These are phyloP conservation scores for Metaphire vulgaris DNA, from an alignment of 1,140 invertebrate genomes.

Conservation along the genomic window DNA sequence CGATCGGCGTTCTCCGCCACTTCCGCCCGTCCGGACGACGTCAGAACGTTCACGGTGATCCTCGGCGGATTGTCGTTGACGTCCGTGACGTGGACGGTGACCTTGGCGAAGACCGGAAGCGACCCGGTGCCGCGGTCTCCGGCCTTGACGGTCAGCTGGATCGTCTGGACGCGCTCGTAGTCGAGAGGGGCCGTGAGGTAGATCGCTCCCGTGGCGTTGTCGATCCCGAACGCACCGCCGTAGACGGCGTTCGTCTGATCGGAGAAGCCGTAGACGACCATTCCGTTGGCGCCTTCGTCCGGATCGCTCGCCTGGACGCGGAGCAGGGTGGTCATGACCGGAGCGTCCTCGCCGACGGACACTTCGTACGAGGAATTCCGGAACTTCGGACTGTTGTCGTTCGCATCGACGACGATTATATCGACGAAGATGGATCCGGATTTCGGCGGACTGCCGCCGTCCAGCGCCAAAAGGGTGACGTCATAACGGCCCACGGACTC, in stretches of 20 bases:
- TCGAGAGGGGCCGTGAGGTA: not conserved
- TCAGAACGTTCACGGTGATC: not conserved
- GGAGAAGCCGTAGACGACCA: not conserved
- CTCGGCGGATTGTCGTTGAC: constrained; percentile 24
- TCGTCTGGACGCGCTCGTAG: not conserved
- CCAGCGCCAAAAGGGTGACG: constrained; percentile 18
- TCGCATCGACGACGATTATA: constrained; percentile 19
- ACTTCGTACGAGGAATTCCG: not conserved
- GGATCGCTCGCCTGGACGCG: constrained; percentile 22
- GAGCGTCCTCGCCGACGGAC: constrained; percentile 3
- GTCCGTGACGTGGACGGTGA: constrained; percentile 11
- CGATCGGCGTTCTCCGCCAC: constrained; percentile 6
- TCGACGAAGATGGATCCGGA: constrained; percentile 23
- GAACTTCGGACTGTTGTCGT: constrained; percentile 25
- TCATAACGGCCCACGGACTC: constrained; percentile 21
- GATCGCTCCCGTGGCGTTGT: constrained; percentile 19
- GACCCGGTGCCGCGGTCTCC: not conserved
- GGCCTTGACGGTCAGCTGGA: not conserved
- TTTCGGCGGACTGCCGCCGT: constrained; percentile 19
- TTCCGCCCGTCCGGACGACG: not conserved
- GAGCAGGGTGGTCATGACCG: not conserved
- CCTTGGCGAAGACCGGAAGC: not conserved
- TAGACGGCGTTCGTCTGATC: not conserved
- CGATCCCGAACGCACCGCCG: constrained; percentile 20
- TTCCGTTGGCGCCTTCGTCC: constrained; percentile 9